A percentile compares a stretch with the other conserved stretches of the same genome.
Conservation (phyloP, 2,797 vertebrate genomes). For the Nothura maculosa region DNA sequence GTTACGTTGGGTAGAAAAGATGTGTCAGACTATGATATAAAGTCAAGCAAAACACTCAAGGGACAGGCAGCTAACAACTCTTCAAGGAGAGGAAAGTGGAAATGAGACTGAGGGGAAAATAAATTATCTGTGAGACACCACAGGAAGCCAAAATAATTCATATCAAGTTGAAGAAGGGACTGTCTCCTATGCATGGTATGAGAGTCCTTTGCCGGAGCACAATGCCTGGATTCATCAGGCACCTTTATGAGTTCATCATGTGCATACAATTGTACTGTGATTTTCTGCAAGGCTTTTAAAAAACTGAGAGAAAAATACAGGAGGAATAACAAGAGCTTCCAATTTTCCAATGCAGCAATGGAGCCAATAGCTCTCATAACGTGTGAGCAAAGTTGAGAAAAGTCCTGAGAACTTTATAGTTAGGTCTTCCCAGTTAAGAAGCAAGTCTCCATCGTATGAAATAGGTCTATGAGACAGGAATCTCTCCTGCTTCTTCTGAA, state of each 20-base stretch:
- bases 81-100: not conserved
- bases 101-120: not conserved
- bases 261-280: not conserved
- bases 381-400: not conserved
- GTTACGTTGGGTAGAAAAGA: not conserved
- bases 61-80: not conserved
- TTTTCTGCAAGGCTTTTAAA: slow-evolving; percentile 1
- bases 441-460: not conserved
- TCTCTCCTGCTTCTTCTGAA: not conserved
- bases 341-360: not conserved
- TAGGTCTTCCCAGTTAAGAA: not conserved
- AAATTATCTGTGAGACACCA: not conserved
- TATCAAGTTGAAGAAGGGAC: not conserved
- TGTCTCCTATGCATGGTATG: not conserved
- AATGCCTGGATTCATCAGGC: not conserved
- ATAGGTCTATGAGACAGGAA: not conserved
- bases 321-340: not conserved
- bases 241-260: not conserved
- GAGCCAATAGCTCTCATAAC: not conserved
- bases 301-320: not conserved
- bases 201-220: not conserved
- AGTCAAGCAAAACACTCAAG: not conserved
- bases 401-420: not conserved
- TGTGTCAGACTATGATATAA: not conserved
- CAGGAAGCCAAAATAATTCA: not conserved